Conservation (phyloP, 2,797 vertebrate species). For the Oreonectes daqikongensis region DNA sequence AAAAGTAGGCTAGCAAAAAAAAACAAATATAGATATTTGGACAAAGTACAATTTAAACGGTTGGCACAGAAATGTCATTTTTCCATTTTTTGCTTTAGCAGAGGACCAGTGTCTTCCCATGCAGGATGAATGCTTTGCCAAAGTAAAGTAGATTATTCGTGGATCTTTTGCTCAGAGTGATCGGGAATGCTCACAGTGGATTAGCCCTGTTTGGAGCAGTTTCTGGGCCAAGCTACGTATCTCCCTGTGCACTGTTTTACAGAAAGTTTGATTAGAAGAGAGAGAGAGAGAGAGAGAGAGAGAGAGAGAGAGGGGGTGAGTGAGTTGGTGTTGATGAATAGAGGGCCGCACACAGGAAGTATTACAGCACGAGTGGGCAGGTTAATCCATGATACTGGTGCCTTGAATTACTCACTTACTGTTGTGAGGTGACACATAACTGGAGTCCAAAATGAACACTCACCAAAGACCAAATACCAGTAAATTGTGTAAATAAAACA, state of each 20-base stretch:
- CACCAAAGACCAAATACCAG: background rate
- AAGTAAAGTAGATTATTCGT: constrained; percentile 52
- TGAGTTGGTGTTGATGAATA: constrained; percentile 19
- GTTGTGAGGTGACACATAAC: constrained; percentile 1
- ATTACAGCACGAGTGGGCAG: constrained; percentile 47
- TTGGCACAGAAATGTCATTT: constrained; percentile 52
- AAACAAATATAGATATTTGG: constrained; percentile 47
- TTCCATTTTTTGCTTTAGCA: constrained; percentile 29
- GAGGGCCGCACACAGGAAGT: constrained; percentile 23
- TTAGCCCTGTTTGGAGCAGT: constrained; percentile 59
- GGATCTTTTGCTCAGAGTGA: constrained; percentile 56
- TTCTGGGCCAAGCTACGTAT: constrained; percentile 57
- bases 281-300: background rate
- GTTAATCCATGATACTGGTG: constrained; percentile 41
- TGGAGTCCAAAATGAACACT: background rate
- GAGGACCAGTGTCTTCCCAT: constrained; percentile 41
- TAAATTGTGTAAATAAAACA: background rate
- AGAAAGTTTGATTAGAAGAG: constrained; percentile 44
- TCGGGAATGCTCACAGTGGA: constrained; percentile 52
- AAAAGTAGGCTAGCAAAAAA: constrained; percentile 42
- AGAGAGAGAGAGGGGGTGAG: background rate
- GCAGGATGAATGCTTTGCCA: constrained; percentile 48
- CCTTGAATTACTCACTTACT: constrained; percentile 12
- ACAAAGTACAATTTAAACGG: constrained; percentile 36
- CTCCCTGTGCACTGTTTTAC: constrained; percentile 45